Evolutionary conservation across 2,888 invertebrate species (phyloP).

Genomic region (Tenthredo amoena): DNA sequence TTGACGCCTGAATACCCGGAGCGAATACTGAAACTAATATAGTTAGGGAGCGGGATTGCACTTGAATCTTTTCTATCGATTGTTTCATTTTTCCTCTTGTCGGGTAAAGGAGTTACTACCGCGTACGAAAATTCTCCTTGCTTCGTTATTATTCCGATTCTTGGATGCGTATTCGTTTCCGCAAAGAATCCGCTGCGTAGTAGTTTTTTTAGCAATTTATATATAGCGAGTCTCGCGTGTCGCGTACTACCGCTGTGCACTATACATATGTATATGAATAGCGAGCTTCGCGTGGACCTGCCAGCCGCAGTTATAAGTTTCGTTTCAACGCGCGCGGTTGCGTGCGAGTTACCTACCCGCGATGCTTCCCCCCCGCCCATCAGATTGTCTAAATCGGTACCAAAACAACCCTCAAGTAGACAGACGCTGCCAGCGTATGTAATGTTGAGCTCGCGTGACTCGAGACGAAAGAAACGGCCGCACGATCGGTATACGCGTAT

Average conservation of each 20-base stretch:
- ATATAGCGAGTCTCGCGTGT: background rate
- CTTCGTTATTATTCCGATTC: background rate
- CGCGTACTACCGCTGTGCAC: background rate
- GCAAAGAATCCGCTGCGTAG: background rate
- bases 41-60: background rate
- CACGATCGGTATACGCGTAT: background rate
- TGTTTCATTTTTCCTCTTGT: background rate
- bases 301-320: conserved; percentile 15
- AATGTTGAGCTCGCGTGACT: background rate
- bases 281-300: conserved; percentile 11
- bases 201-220: background rate
- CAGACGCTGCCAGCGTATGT: conserved; percentile 15
- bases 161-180: background rate
- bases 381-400: conserved; percentile 49
- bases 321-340: background rate
- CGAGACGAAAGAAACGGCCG: background rate
- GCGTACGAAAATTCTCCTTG: background rate
- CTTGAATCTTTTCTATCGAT: background rate
- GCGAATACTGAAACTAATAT: background rate
- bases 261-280: background rate
- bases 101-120: background rate
- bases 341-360: conserved; percentile 1
- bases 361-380: conserved; percentile 21
- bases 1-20: conserved; percentile 7
- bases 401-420: conserved; percentile 44